These are phyloP conservation scores for Pelodiscus sinensis DNA, from an alignment of 2,113 vertebrate species.

Conservation along the genomic window DNA sequence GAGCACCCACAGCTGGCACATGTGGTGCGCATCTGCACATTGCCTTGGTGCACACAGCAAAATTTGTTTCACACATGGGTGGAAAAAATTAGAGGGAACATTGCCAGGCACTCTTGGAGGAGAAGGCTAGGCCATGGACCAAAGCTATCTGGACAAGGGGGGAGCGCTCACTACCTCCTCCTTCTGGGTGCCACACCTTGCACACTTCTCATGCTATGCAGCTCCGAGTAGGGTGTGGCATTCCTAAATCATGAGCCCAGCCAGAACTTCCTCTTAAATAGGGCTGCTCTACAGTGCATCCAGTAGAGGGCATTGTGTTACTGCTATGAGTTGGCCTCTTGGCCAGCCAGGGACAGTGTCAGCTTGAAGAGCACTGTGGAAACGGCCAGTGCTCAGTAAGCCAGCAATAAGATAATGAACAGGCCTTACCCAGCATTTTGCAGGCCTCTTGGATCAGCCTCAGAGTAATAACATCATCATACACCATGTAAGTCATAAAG, in stretches of 20 bases:
- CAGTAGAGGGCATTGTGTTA: not conserved
- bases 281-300: not conserved
- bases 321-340: not conserved
- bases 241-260: not conserved
- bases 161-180: not conserved
- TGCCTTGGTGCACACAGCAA: too few species aligned
- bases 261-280: not conserved
- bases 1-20: too few species aligned
- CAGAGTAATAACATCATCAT: conserved; percentile 79
- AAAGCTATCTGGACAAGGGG: not conserved
- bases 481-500: conserved; percentile 82
- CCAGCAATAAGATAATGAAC: not conserved
- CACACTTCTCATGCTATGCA: not conserved
- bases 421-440: conserved; percentile 70
- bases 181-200: not conserved
- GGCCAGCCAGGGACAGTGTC: not conserved
- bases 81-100: too few species aligned
- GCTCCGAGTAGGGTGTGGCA: not conserved
- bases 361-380: not conserved
- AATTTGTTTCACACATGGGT: too few species aligned
- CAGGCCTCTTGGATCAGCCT: conserved; percentile 80
- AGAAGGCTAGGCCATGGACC: not conserved
- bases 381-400: not conserved
- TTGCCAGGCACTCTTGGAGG: not conserved
- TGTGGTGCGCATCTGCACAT: too few species aligned